Conservation (phyloP, 2,113 vertebrate genomes). For the Strix aluco region DNA sequence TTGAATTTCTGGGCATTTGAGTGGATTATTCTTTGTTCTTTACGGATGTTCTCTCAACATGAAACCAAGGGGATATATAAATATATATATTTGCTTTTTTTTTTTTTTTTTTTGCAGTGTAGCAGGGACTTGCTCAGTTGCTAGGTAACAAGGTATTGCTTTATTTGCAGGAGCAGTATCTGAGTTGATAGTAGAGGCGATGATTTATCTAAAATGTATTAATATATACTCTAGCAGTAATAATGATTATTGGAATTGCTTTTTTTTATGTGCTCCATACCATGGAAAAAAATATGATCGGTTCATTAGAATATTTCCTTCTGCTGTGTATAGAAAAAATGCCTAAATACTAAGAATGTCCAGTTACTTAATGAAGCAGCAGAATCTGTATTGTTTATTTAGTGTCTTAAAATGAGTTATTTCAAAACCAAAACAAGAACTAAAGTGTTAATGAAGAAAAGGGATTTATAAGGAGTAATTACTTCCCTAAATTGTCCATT, state of each 20-base stretch:
- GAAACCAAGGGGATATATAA: slow-evolving; percentile 43
- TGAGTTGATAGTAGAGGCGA: slow-evolving; percentile 67
- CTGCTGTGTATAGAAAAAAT: background rate
- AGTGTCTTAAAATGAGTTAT: slow-evolving; percentile 5
- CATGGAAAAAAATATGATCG: background rate
- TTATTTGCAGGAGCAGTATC: slow-evolving; percentile 72
- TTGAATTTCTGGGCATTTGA: slow-evolving; percentile 50
- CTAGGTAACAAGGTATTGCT: slow-evolving; percentile 85
- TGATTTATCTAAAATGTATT: slow-evolving; percentile 72
- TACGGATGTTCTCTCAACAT: slow-evolving; percentile 56
- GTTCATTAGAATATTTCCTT: slow-evolving; percentile 41
- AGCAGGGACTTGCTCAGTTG: slow-evolving; percentile 80
- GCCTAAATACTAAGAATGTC: slow-evolving; percentile 40
- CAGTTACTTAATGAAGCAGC: slow-evolving; percentile 30
- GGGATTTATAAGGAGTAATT: background rate
- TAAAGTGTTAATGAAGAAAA: background rate
- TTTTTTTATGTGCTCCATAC: slow-evolving; percentile 19
- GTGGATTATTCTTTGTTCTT: slow-evolving; percentile 54
- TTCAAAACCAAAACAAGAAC: background rate
- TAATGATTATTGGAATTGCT: slow-evolving; percentile 55
- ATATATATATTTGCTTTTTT: background rate
- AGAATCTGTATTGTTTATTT: background rate
- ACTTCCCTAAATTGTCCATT: slow-evolving; percentile 3
- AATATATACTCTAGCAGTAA: slow-evolving; percentile 42
- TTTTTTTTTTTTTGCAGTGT: slow-evolving; percentile 44